These are phyloP conservation scores for Tetraodon nigroviridis DNA, from an alignment of 2,113 vertebrate species.

Conservation along the genomic window DNA sequence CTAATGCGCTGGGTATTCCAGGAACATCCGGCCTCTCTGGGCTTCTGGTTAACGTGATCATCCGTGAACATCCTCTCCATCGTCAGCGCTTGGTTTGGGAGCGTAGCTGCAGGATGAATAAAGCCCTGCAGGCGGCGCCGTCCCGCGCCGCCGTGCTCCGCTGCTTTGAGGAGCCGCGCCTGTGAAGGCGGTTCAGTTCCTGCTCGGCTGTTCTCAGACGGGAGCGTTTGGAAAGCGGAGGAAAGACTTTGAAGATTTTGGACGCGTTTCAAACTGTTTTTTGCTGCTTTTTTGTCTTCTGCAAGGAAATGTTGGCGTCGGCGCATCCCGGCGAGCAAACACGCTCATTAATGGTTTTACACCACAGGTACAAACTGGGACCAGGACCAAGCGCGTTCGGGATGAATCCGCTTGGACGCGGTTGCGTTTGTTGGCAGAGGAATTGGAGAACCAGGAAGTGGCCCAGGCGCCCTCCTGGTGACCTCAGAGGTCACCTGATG, in stretches of 20 bases:
- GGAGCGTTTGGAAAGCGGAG: neutral
- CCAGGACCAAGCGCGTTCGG: too few species aligned
- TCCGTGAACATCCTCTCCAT: too few species aligned
- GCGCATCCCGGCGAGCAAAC: neutral
- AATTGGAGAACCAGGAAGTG: too few species aligned
- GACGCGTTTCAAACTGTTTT: slow-evolving; percentile 12
- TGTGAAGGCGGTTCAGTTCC: neutral
- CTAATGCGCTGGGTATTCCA: slow-evolving; percentile 39
- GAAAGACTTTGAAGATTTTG: slow-evolving; percentile 27
- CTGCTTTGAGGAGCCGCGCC: neutral
- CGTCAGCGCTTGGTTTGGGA: too few species aligned
- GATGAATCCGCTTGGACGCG: too few species aligned
- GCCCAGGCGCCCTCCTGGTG: neutral
- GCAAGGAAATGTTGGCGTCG: slow-evolving; percentile 1
- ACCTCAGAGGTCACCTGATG: slow-evolving; percentile 32
- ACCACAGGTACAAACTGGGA: slow-evolving; percentile 4
- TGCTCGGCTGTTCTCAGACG: neutral
- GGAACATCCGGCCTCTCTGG: slow-evolving; percentile 49
- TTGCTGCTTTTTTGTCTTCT: slow-evolving; percentile 4
- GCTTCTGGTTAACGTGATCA: slow-evolving; percentile 48
- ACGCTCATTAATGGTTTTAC: neutral
- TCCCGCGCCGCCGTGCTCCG: too few species aligned
- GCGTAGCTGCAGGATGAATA: too few species aligned
- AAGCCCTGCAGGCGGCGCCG: too few species aligned
- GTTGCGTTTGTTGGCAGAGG: too few species aligned